Base-by-base conservation (phyloP, 1,140 invertebrate genomes). In the Solen grandis region DNA sequence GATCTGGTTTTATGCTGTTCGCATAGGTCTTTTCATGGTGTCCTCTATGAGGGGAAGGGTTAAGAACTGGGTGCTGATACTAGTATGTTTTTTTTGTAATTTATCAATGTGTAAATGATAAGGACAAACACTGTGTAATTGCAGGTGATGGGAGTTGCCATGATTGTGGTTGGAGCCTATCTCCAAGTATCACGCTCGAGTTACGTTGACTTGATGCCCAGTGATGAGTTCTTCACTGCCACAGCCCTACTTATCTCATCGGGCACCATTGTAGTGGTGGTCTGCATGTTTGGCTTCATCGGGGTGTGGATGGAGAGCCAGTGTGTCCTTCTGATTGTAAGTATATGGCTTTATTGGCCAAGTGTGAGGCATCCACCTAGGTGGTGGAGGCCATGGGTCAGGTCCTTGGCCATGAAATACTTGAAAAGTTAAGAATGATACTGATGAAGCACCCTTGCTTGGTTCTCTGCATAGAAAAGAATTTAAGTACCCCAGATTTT, bases 221-320 rank as follows among this genome's bases (percentile, higher is more conserved):
- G 96, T 85, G 95, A 96, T 89, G 94, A 94, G 41, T 93, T 94
- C 59, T 91, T 95, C 55, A 95, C 95, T 85, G 95, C 94, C 25
- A 95, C 96, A 88, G 94, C 94, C 14, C 88, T 96, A 54, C 93
- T 95, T 81, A 94, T 96, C 57, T 93, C 93, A 35, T 93, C 95
- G 22, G 96, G 96, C 62, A 93, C 94, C 46, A 86, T 95, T 50
- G 94, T 95, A 27, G 95, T 96, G 85, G 93, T 96, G 60, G 93
- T 96, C 0, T 95, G 95, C 36, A 96, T 96, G 91, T 95, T 96
- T 83, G 96, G 95, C 65, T 96, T 96, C 90, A 96, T 96, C 89
- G 96, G 96, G 14, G 94, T 95, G 54, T 96, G 95, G 95, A 95
- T 96, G 87, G 95, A 96, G 89, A 96, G 94, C 41, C 94, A 95